Evolutionary conservation across 53 echinoderm and acorn worm species (phyloP).

Genomic region (Zoroaster sp.): DNA sequence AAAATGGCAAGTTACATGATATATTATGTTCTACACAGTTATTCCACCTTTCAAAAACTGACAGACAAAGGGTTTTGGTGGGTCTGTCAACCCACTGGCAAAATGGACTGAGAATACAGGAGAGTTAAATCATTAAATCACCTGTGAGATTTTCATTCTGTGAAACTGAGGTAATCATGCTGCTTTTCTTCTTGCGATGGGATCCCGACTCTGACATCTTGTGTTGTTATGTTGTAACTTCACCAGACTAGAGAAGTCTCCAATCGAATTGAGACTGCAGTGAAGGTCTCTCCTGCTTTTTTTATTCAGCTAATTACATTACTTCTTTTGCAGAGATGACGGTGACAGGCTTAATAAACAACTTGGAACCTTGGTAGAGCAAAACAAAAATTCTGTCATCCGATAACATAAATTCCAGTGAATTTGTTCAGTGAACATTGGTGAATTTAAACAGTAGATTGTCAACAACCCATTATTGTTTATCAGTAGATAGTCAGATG

Average conservation of each 20-base stretch:
- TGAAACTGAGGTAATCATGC: conserved; percentile 34
- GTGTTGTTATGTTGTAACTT: background rate
- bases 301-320: background rate
- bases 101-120: too few species aligned
- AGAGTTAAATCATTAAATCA: background rate
- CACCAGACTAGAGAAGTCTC: background rate
- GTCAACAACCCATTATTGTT: too few species aligned
- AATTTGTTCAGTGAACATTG: background rate
- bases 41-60: too few species aligned
- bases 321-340: background rate
- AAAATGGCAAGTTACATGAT: too few species aligned
- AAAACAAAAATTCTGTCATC: background rate
- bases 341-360: background rate
- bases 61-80: too few species aligned
- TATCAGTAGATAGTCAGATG: too few species aligned
- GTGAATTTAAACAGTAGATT: background rate
- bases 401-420: background rate
- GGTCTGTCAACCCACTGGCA: too few species aligned
- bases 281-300: background rate
- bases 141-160: conserved; percentile 46
- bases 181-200: background rate
- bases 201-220: conserved; percentile 40
- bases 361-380: background rate
- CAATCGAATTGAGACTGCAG: background rate
- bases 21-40: too few species aligned